Evolutionary conservation across 2,888 invertebrate genomes (phyloP).

Genomic region (Stenotaenia linearis): DNA sequence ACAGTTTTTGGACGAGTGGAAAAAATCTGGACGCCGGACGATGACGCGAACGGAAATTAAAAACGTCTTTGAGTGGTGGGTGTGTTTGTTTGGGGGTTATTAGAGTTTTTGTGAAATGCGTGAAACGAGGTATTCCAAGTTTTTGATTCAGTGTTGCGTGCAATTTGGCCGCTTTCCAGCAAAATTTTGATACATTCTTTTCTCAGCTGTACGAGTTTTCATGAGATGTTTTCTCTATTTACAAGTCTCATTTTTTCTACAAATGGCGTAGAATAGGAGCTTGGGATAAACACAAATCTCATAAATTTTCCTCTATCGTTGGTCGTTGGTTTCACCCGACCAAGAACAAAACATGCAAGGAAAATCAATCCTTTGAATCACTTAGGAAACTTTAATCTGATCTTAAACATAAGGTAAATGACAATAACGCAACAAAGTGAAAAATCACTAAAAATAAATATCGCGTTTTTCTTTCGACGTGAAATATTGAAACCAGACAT

Average conservation of each 20-base stretch:
- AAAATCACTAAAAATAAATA: too few species aligned
- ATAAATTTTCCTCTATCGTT: neutral
- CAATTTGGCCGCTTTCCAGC: neutral
- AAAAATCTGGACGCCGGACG: too few species aligned
- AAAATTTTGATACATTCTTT: neutral
- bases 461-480: too few species aligned
- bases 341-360: neutral
- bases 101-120: neutral
- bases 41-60: too few species aligned
- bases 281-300: neutral
- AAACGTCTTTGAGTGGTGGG: neutral
- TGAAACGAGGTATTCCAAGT: neutral
- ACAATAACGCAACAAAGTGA: neutral
- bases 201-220: neutral
- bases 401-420: neutral
- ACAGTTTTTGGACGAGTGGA: neutral
- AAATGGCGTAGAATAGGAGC: neutral
- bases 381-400: neutral
- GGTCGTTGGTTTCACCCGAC: neutral
- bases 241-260: neutral
- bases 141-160: neutral
- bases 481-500: too few species aligned
- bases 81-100: neutral
- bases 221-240: neutral
- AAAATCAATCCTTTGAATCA: neutral